These are phyloP conservation scores for Brachyhypopomus occidentalis DNA, from an alignment of 2,113 vertebrate species.

Conservation along the genomic window DNA sequence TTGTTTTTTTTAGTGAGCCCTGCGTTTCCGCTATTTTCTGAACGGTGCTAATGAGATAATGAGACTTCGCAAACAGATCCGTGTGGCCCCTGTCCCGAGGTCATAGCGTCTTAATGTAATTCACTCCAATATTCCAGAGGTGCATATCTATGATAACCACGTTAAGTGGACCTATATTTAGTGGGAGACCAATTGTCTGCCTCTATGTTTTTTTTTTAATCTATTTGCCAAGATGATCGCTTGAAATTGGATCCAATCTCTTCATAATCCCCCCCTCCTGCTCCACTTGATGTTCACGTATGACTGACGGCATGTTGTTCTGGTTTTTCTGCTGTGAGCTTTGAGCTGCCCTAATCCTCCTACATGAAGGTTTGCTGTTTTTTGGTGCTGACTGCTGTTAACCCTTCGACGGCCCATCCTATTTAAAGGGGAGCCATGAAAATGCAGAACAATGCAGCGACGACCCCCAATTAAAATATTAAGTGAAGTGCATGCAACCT, in stretches of 20 bases:
- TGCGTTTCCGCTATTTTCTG: conserved; percentile 14
- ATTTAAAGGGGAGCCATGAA: neutral
- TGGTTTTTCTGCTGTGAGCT: neutral
- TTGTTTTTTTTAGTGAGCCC: conserved; percentile 5
- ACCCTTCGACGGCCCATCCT: neutral
- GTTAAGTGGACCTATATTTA: conserved; percentile 48
- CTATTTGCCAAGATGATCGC: conserved; percentile 49
- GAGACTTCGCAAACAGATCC: conserved; percentile 44
- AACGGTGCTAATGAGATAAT: conserved; percentile 34
- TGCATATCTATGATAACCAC: conserved; percentile 50
- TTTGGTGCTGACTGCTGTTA: conserved; percentile 16
- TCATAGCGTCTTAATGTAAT: conserved; percentile 50
- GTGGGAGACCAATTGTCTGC: conserved; percentile 50
- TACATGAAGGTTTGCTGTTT: conserved; percentile 13
- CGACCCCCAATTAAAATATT: neutral
- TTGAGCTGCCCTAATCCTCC: neutral
- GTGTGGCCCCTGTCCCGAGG: conserved; percentile 36
- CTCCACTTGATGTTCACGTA: conserved; percentile 24
- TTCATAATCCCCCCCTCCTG: conserved; percentile 39
- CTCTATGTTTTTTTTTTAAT: conserved; percentile 39
- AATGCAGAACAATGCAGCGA: neutral
- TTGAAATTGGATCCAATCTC: conserved; percentile 48
- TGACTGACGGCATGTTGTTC: conserved; percentile 22
- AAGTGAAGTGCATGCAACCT: neutral
- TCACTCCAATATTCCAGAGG: conserved; percentile 35